phyloP scores from a whole-genome alignment of 2,797 vertebrate genomes.

The Furcifer pardalis region DNA sequence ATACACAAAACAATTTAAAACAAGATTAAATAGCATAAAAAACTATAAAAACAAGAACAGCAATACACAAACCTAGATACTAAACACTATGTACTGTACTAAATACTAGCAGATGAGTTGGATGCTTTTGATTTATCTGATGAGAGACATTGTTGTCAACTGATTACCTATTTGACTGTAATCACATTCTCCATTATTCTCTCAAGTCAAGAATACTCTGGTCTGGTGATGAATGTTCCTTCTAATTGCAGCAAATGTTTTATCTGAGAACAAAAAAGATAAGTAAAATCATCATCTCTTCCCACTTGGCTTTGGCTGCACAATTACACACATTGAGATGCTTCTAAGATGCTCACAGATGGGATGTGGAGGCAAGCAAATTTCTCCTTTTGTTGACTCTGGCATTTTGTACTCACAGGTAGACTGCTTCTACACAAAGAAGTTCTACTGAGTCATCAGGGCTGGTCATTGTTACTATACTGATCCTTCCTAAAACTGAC shows the following conservation, averaged over 20 bases:
- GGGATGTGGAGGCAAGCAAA: no score
- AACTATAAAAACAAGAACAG: no score
- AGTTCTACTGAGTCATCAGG: neutral
- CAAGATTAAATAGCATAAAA: no score
- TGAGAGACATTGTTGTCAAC: neutral
- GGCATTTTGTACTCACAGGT: neutral
- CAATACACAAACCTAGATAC: no score
- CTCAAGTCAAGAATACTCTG: neutral
- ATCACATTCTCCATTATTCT: neutral
- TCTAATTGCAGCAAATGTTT: neutral
- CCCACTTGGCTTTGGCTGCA: no score
- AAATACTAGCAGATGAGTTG: no score
- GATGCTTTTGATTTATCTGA: no score
- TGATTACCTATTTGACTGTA: neutral
- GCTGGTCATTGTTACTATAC: neutral
- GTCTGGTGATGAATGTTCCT: neutral
- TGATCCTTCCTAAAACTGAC: neutral
- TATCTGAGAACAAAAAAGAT: neutral
- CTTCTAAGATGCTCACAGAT: neutral
- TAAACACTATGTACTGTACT: no score
- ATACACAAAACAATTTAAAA: no score
- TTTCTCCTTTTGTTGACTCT: no score
- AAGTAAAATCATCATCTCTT: neutral
- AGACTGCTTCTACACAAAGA: neutral
- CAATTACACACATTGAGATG: neutral